Evolutionary conservation across 1,140 invertebrate genomes (phyloP).

Genomic region (Campodea augens): DNA sequence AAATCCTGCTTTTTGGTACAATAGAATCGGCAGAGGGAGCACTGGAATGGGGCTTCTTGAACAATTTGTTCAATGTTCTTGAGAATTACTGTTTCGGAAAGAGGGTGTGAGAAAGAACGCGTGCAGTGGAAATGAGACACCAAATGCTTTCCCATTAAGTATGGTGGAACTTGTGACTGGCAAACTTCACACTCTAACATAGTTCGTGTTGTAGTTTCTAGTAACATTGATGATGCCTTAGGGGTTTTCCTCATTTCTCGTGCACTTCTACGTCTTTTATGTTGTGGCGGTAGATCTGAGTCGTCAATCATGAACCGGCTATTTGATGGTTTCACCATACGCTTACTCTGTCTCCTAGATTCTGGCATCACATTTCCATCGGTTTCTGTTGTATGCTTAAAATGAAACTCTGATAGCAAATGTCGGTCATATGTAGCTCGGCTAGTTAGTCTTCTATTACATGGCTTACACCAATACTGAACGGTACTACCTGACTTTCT

Average conservation of each 20-base stretch:
- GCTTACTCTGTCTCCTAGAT: no score
- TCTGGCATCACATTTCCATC: no score
- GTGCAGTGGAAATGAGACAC: conserved; percentile 65
- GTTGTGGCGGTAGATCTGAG: no score
- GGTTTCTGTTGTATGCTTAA: no score
- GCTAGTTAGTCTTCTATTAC: conserved; percentile 48
- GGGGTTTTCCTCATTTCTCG: no score
- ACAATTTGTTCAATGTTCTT: conserved; percentile 56
- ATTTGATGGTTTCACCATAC: no score
- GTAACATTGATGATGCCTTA: no score
- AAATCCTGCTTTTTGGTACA: conserved; percentile 54
- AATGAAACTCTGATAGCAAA: conserved; percentile 46
- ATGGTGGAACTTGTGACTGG: conserved; percentile 37
- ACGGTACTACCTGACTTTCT: conserved; percentile 26
- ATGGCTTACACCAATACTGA: conserved; percentile 57
- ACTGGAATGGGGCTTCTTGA: conserved; percentile 61
- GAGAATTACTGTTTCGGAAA: conserved; percentile 38
- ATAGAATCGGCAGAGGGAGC: conserved; percentile 61
- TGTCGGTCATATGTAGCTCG: conserved; percentile 52
- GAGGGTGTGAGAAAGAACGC: conserved; percentile 32
- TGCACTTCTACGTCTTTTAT: no score
- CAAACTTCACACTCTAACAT: conserved; percentile 44
- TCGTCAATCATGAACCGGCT: no score
- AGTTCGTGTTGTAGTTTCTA: no score
- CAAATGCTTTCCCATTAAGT: conserved; percentile 58